Percentiles rank a stretch among this genome's conserved stretches.
phyloP scores from a whole-genome alignment of 2,888 invertebrate species.

The Ectemnius lituratus region DNA sequence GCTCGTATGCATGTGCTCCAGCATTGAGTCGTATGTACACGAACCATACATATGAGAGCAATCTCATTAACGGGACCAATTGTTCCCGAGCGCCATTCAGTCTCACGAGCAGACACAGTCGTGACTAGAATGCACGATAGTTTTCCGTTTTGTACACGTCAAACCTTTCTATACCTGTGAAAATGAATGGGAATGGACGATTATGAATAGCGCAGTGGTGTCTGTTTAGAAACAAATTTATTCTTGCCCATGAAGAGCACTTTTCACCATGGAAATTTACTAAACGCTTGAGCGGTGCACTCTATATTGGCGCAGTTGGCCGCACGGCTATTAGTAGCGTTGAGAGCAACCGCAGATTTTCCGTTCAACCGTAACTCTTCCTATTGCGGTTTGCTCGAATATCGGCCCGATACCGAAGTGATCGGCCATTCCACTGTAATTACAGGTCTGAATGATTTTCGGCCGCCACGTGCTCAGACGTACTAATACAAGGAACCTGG shows the following conservation, averaged over 20 bases:
- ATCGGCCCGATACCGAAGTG: no score
- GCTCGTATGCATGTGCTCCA: not conserved
- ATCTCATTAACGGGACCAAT: conserved; percentile 57
- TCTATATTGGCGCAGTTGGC: no score
- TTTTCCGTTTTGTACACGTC: conserved; percentile 43
- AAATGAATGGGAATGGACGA: conserved; percentile 40
- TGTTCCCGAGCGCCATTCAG: conserved; percentile 49
- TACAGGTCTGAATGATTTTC: no score
- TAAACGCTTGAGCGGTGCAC: no score
- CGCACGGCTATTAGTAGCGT: no score
- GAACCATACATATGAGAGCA: conserved; percentile 25
- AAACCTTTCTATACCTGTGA: conserved; percentile 40
- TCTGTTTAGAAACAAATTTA: conserved; percentile 3
- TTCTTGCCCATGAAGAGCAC: not conserved
- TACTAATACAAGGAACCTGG: no score
- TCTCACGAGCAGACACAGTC: conserved; percentile 31
- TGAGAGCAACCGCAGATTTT: no score
- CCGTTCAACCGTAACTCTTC: no score
- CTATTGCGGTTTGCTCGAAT: no score
- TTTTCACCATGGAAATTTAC: not conserved
- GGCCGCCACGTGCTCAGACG: no score
- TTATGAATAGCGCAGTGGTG: conserved; percentile 18
- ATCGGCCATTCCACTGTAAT: no score
- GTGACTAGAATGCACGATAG: conserved; percentile 26
- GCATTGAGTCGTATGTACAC: conserved; percentile 13